Conservation (phyloP, 1,140 invertebrate genomes). For the Leptoteleia sp. region DNA sequence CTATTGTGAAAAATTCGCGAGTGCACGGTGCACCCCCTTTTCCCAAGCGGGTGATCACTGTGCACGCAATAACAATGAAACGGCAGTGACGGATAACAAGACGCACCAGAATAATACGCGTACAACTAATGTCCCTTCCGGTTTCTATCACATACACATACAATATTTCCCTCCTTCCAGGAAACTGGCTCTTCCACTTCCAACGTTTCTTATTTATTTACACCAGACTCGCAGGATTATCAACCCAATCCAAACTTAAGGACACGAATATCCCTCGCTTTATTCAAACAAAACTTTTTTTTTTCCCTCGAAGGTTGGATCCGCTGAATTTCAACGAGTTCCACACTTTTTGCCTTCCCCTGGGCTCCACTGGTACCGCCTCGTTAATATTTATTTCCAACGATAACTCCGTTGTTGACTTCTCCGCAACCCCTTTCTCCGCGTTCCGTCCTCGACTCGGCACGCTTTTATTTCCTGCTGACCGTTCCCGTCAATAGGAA, state of each 20-base stretch:
- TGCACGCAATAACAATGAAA: conserved; percentile 41
- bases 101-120: conserved; percentile 32
- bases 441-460: conserved; percentile 38
- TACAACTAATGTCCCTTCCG: conserved; percentile 20
- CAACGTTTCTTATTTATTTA: too few relatives aligned
- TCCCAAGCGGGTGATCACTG: conserved; percentile 20
- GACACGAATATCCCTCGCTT: too few relatives aligned
- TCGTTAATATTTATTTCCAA: neutral
- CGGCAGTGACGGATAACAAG: conserved; percentile 17
- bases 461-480: conserved; percentile 48
- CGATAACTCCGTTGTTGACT: conserved; percentile 33
- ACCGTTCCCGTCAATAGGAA: conserved; percentile 41
- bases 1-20: conserved; percentile 8
- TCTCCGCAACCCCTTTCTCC: conserved; percentile 52
- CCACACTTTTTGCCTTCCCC: too few relatives aligned
- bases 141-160: conserved; percentile 34
- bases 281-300: too few relatives aligned
- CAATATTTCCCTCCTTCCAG: too few relatives aligned
- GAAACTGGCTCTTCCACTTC: too few relatives aligned
- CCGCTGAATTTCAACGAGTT: too few relatives aligned
- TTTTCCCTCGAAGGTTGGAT: too few relatives aligned
- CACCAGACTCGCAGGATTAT: too few relatives aligned
- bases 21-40: conserved; percentile 32
- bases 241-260: too few relatives aligned
- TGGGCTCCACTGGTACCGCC: neutral